Evolutionary conservation across 2,797 vertebrate species (phyloP), one percentile per base, ranked within the genome.

Genomic region (Acanthornis magna): DNA sequence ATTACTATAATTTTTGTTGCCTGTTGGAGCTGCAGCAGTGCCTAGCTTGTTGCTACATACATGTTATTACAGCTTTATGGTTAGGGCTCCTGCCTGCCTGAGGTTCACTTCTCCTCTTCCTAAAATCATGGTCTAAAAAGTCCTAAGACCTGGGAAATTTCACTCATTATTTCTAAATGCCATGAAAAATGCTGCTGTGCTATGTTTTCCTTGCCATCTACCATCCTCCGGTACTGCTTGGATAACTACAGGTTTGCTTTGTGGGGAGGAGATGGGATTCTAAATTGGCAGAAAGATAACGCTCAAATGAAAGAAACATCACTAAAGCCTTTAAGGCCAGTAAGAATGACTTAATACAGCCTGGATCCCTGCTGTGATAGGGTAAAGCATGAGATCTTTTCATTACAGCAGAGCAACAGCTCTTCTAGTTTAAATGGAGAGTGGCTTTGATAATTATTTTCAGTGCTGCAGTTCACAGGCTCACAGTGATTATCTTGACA

Each of bases 181-280:
- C n/a, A 27, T 11, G 48, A 85, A 80, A 32, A 87, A 85, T 38
- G 58, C 30, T 84, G 26, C 82, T 84, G 76, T 81, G 79, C 71
- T 91, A 2, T 42, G 40, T 75, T 91, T 92, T 91, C 62, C 43
- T 78, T 89, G 76, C 65, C 62, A 50, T 84, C 42, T 83, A 72
- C 85, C 43, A 47, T 81, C 51, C 88, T 90, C 76, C 51, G 58
- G 54, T 75, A 62, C 76, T 74, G 34, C 73, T 88, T 83, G 36
- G 70, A 38, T 83, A 95, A 77, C 68, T 43, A 57, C 23, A 75
- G 47, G 58, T 85, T 94, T 89, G 58, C 79, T 90, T 81, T 91
- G 65, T 20, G 40, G 68, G 85, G 76, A 94, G n/a, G 73, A 95
- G 89, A 95, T 75, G 43, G 66, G 79, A 72, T 84, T 91, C 85